Evolutionary conservation across 53 echinoderm and acorn worm genomes (phyloP), one percentile per base, ranked within the genome.

Genomic region (Patiria pectinifera): DNA sequence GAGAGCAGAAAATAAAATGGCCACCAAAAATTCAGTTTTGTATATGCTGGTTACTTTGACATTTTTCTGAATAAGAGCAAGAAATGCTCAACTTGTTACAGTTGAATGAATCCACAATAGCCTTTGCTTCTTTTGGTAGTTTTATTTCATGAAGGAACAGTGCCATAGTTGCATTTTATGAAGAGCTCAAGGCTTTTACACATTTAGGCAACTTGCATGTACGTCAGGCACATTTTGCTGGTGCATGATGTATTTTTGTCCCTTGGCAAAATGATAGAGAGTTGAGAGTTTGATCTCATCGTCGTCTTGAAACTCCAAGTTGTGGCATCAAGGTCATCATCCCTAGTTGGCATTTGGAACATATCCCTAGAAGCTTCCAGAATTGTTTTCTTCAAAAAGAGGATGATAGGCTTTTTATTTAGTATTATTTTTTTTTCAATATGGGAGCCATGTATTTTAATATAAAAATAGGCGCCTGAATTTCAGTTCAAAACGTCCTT

Each of bases 211-310:
- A 69, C 86, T 86, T 44, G 35, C 35, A 35, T 35, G 35, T 35
- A 86, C 86, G 35, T 86, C 86, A 25, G 71, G 86, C 43, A 86
- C 45, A 86, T 86, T 70, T 66, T 66, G 70, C 86, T 86, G 86
- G 45, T 61, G 69, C 18, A 69, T 22, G 18, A 86, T 62, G 26
- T 69, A 70, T 70, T 86, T 86, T 45, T 86, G 71, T 66, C 43
- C 70, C 70, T 86, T 86, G 24, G 69, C 45, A 69, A 86, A 86
- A 22, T 70, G 71, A 35, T 86, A 70, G 43, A 86, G 70, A 62
- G 86, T 86, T 44, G 86, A 86, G 45, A 86, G 70, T 86, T 47
- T 43, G 69, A 70, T 69, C 45, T 86, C 86, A 12, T 16, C 66
- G 45, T 43, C 45, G 70, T 4, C 45, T 69, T 86, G 86, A 69